Base-by-base conservation (phyloP, 2,888 invertebrate species). In the Pardosa pseudoannulata region DNA sequence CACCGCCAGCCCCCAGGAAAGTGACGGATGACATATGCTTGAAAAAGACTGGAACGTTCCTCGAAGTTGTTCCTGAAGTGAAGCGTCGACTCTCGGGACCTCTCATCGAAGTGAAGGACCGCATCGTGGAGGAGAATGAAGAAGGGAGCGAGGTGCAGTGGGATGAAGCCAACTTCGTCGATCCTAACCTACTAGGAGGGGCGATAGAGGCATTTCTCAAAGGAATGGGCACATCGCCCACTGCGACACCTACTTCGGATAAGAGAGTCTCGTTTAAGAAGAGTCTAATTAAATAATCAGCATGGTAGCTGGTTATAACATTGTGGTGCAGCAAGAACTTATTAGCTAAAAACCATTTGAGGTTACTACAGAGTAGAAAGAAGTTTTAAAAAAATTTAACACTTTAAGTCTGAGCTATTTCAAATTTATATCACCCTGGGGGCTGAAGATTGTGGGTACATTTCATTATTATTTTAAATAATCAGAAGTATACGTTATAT, bases 231-330 rank as follows among this genome's bases (percentile, higher is more conserved):
- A 27, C 87, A 0, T 81, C 82, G 0, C 82, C 87, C 0, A 81
- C 32, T 7, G 62, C 83, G 0, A 79, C 79, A 13, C 79, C 79
- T 0, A 79, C 74, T 23, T 72, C 73, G 1, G 89, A 89, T 27
- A 89, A 89, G 56, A 78, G 88, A 36, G 89, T 89, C 7, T 88
- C 88, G 1, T 89, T 89, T 62, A 89, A 89, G 50, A 89, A 89
- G 31, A 85, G 65, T 32, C 41, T 83, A 6, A 78, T 83, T n/a
- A 83, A 83, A 39, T 83, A 27, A 80, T n/a, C n/a, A n/a, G n/a
- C n/a, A n/a, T n/a, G n/a, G n/a, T n/a, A n/a, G n/a, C n/a, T n/a
- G n/a, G n/a, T n/a, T n/a, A n/a, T n/a, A n/a, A n/a, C n/a, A n/a
- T n/a, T n/a, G n/a, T n/a, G n/a, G n/a, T n/a, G n/a, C n/a, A n/a